Base-by-base conservation (phyloP, 2,797 vertebrate species). In the Sitta carolinensis region DNA sequence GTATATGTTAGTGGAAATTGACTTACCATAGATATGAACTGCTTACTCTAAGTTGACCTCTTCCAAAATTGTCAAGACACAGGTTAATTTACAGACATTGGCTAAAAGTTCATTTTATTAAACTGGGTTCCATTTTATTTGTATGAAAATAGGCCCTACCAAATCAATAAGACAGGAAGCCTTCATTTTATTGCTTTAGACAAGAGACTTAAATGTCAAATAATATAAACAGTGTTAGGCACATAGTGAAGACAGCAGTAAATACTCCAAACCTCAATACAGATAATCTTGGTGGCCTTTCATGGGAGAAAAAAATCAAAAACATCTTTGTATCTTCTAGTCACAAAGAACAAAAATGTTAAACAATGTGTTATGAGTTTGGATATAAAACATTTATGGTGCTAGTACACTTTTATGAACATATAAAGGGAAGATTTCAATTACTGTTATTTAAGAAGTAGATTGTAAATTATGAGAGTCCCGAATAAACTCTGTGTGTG, bases 91-190 rank as follows among this genome's bases (percentile, higher is more conserved):
- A 95, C 63, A 97, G 94, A 94, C 94, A 93, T 90, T 91, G 75
- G 50, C 43, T 95, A 95, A 96, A 96, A 97, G 86, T 96, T 83
- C 96, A 96, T 98, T 98, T 98, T 98, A 98, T 98, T 98, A 98
- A 98, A 98, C 92, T 26, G 36, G 52, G 84, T 94, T 98, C 97
- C 93, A 96, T 98, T 98, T 98, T 98, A 98, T 98, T 98, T 98
- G 96, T 96, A 96, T 95, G 96, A 98, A 97, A 97, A 97, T 97
- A 96, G 93, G 95, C 69, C 84, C 95, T 90, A 84, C 80, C 92
- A 94, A 97, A 98, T 98, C 97, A 96, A 98, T 98, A 97, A 92
- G 61, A 97, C 82, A 97, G 96, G 96, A 98, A 98, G 90, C 94
- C 97, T 98, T 97, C 91, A 94, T 97, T 96, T 98, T 97, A 97